Evolutionary conservation across 2,797 vertebrate genomes (phyloP), one percentile per base, ranked within the genome.

Genomic region (Lycodopsis pacificus): DNA sequence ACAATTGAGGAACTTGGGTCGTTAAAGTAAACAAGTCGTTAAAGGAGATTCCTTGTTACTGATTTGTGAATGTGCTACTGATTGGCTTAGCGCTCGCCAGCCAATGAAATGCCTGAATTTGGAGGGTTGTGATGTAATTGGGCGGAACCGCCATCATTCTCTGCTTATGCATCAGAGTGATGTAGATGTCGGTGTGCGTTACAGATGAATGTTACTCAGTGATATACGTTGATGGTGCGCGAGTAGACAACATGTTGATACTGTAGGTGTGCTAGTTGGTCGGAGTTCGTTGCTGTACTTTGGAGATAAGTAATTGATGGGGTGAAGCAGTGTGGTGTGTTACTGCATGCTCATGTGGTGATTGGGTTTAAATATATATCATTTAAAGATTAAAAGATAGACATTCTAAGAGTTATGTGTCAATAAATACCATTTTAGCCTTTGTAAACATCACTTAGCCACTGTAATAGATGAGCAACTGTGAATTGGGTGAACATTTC

Each of bases 341-440:
- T 72, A 49, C 73, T 82, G 86, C 75, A 76, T 76, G 80, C 71
- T 78, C 82, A 66, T 10, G 13, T 34, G 80, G 79, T 79, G 72
- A 46, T 13, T 38, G 71, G 83, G 80, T 85, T 89, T 89, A 79
- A 72, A 62, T 44, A 71, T 85, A 15, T 85, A 48, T 77, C 85
- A 65, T 84, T 82, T 83, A 79, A 81, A 71, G 67, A 62, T 80
- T 73, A 76, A 78, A 42, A 87, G 65, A 70, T 81, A 89, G 86
- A 86, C 85, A 89, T 89, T 89, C 75, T 75, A 82, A 85, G 83
- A 92, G 87, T 85, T 89, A 88, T 82, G 88, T 92, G 90, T 89
- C 90, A 84, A 89, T 83, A 88, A 90, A 90, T 77, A 84, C 88
- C 91, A 89, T 93, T 86, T 90, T 89, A 94, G 91, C 91, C 90